Percentiles rank a stretch among this genome's conserved stretches.
Conservation (phyloP, 2,797 vertebrate species). For the Meda fulgida region DNA sequence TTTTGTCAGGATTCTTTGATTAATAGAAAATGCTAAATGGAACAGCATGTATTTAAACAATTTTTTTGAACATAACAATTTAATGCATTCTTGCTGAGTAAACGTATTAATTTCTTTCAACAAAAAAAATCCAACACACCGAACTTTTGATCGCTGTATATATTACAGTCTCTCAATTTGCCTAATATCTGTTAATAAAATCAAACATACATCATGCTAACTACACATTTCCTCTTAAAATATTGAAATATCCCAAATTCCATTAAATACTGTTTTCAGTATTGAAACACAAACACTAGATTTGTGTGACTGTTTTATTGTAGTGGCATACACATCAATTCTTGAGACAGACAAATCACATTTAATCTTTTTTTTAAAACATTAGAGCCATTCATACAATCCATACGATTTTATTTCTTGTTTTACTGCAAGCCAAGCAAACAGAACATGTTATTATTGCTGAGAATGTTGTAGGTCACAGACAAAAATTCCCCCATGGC, state of each 20-base stretch:
- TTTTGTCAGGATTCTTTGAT: not conserved
- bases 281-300: slow-evolving; percentile 56
- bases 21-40: not conserved
- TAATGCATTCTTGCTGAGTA: not conserved
- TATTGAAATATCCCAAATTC: not conserved
- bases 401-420: slow-evolving; percentile 6
- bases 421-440: slow-evolving; percentile 56
- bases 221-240: not conserved
- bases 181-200: not conserved
- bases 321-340: slow-evolving; percentile 47
- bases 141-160: no score
- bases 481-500: slow-evolving; percentile 19
- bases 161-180: not conserved
- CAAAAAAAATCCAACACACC: no score
- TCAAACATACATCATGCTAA: not conserved
- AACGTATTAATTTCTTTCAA: not conserved
- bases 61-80: not conserved
- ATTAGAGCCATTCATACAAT: slow-evolving; percentile 30
- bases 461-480: slow-evolving; percentile 54
- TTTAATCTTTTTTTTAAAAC: slow-evolving; percentile 10
- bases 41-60: not conserved
- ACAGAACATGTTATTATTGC: slow-evolving; percentile 61
- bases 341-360: slow-evolving; percentile 14
- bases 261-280: not conserved
- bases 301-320: slow-evolving; percentile 67